phyloP scores from a whole-genome alignment of 2,113 vertebrate species.

The Todiramphus saurophagus region DNA sequence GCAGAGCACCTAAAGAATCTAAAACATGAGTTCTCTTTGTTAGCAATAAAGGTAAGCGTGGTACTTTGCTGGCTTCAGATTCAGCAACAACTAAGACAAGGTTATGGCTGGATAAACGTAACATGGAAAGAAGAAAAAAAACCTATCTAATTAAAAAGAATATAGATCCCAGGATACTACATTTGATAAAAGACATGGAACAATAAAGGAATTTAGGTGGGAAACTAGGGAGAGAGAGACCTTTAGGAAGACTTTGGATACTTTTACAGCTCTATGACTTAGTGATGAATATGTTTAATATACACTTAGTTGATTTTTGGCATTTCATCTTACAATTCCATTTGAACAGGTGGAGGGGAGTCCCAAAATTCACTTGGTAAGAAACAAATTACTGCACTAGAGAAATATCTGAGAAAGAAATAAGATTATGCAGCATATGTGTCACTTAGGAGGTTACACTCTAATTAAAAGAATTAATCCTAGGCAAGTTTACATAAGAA shows the following conservation, averaged over 20 bases:
- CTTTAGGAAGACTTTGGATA: background rate
- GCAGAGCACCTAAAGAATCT: background rate
- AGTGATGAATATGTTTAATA: background rate
- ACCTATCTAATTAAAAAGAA: background rate
- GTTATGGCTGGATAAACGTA: background rate
- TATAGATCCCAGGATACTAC: background rate
- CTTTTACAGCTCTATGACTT: background rate
- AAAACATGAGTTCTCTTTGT: background rate
- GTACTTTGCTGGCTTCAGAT: background rate
- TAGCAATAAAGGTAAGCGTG: background rate
- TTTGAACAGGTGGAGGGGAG: background rate
- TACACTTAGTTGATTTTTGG: background rate
- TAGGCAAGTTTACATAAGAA: background rate
- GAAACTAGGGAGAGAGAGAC: background rate
- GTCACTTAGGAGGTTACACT: background rate
- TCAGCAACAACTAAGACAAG: background rate
- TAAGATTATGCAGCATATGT: background rate
- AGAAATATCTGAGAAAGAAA: background rate
- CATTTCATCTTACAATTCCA: background rate
- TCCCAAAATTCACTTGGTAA: background rate
- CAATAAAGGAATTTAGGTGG: background rate
- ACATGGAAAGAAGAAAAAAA: background rate
- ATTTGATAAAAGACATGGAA: background rate
- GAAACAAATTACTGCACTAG: background rate
- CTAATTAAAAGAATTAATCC: constrained; percentile 42